These are phyloP conservation scores for Lipophrys pholis DNA, from an alignment of 2,113 vertebrate species.

Conservation along the genomic window DNA sequence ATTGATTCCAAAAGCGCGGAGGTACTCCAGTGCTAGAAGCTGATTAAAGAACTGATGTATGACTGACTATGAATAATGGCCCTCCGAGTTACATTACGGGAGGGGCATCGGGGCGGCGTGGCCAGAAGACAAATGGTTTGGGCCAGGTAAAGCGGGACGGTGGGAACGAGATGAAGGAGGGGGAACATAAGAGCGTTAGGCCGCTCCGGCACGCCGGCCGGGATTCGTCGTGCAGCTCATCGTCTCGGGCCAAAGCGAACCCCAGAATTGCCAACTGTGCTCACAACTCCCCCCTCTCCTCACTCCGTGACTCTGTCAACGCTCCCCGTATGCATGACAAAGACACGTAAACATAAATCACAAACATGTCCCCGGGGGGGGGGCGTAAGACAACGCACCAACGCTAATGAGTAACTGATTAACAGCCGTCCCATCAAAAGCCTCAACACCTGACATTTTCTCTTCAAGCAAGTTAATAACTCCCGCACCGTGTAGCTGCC, in stretches of 20 bases:
- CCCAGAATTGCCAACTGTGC: conserved; percentile 52
- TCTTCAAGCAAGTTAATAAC: conserved; percentile 45
- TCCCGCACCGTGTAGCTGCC: conserved; percentile 42
- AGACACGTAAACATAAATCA: conserved; percentile 30
- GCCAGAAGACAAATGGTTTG: conserved; percentile 44
- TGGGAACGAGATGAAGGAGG: conserved; percentile 57
- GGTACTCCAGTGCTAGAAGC: conserved; percentile 12
- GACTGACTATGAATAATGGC: conserved; percentile 34
- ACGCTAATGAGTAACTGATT: conserved; percentile 61
- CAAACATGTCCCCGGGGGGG: conserved; percentile 42
- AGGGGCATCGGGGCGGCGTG: neutral
- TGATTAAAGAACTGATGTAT: conserved; percentile 65
- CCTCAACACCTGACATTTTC: conserved; percentile 58
- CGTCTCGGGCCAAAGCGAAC: conserved; percentile 44
- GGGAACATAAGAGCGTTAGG: conserved; percentile 51
- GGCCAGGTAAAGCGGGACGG: conserved; percentile 36
- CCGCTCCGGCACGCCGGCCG: conserved; percentile 23
- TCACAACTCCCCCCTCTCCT: conserved; percentile 11
- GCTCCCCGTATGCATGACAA: conserved; percentile 1
- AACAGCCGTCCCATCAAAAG: conserved; percentile 42
- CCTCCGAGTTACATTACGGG: conserved; percentile 38
- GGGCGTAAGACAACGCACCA: conserved; percentile 32
- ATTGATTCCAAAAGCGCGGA: conserved; percentile 39
- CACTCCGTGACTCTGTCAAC: conserved; percentile 6
- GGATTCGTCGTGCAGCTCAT: conserved; percentile 36